Evolutionary conservation across 2,113 vertebrate species (phyloP), one percentile per base, ranked within the genome.

Genomic region (Tamias sibiricus): DNA sequence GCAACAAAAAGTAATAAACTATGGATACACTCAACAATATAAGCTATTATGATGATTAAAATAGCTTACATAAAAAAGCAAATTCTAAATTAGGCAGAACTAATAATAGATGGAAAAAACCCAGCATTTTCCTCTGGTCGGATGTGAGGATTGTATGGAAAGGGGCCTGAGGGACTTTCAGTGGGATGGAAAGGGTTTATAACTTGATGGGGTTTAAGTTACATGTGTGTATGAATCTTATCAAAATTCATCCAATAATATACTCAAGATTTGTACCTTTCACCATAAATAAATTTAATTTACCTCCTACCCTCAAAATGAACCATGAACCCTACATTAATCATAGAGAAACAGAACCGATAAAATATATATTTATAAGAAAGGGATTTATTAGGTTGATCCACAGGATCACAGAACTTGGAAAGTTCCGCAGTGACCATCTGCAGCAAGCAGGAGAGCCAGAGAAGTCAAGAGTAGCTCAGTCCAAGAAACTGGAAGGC

Each of bases 31-130:
- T 87, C 16, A 81, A 64, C 80, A 86, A 1, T 90, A 44, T 80
- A 90, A 90, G 88, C 47, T 42, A 22, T 59, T 94, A 52, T 32
- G 20, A 30, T 75, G 42, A 90, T 20, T 88, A 80, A 71, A 82
- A 90, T 37, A 59, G 49, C 35, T 88, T 94, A 80, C 12, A 54
- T 17, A 72, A 75, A 68, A 80, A 49, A 57, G 54, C 32, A 26
- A 4, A 37, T 89, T 86, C 59, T 95, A 83, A 74, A 90, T 68
- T 22, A 74, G n/a, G 37, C 16, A 83, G 90, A 91, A 81, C 62
- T 77, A 62, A 22, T 77, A 86, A 68, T n/a, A 59, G 32, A 52
- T 93, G 42, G 42, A 75, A 90, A 82, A 22, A 95, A 59, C 69
- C 75, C 19, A 74, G 11, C 59, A 30, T 17, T 89, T 95, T 62